phyloP scores from a whole-genome alignment of 2,113 vertebrate species.

The Rhipidura dahli region DNA sequence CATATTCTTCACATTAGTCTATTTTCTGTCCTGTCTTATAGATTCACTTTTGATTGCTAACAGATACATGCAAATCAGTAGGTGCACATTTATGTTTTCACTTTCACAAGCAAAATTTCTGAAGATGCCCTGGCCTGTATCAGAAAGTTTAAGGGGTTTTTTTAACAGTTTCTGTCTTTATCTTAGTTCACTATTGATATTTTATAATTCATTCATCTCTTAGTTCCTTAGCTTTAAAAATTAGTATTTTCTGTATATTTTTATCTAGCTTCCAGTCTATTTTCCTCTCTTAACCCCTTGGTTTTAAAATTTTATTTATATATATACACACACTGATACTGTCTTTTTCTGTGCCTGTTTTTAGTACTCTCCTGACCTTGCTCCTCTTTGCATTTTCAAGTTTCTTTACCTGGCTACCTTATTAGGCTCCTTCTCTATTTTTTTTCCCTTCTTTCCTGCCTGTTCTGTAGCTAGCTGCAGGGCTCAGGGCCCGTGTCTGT shows the following conservation, averaged over 20 bases:
- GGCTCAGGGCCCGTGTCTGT: not conserved
- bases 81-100: not conserved
- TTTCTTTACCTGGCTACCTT: not conserved
- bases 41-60: not conserved
- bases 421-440: not conserved
- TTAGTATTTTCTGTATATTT: not conserved
- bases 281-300: not conserved
- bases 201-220: not conserved
- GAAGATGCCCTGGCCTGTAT: not conserved
- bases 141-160: not conserved
- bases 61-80: not conserved
- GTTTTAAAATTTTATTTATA: not conserved
- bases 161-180: not conserved
- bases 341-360: not conserved
- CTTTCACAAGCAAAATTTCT: not conserved
- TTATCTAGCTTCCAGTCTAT: not conserved
- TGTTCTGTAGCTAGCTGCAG: not conserved
- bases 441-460: not conserved
- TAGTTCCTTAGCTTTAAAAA: not conserved
- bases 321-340: too few species aligned
- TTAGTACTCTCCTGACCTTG: not conserved
- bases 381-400: not conserved
- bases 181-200: not conserved
- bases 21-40: not conserved
- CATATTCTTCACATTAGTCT: fast-evolving